These are phyloP conservation scores for Tenthredo livida DNA, from an alignment of 2,888 invertebrate species.

Conservation along the genomic window DNA sequence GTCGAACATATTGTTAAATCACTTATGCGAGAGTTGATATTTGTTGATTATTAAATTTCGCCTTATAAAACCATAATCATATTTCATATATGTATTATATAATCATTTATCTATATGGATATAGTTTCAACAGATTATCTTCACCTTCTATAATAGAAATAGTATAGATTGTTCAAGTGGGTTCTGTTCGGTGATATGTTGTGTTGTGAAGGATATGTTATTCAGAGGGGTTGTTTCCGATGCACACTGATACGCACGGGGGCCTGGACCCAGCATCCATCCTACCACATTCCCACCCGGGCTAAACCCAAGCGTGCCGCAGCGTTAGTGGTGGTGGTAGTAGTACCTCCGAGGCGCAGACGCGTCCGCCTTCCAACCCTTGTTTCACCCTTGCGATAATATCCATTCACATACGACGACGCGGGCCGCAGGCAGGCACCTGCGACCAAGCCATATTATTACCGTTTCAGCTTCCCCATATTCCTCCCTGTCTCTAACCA, in stretches of 20 bases:
- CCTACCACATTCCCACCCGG: constrained; percentile 63
- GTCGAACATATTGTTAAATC: not conserved
- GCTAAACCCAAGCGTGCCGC: constrained; percentile 57
- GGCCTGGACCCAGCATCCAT: constrained; percentile 63
- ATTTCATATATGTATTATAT: not conserved
- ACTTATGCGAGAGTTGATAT: not conserved
- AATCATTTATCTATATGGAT: too few species aligned
- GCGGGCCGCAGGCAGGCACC: constrained; percentile 30
- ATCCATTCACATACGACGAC: constrained; percentile 49
- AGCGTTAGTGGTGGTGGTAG: constrained; percentile 56
- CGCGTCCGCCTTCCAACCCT: constrained; percentile 42
- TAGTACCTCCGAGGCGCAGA: constrained; percentile 56
- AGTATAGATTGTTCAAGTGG: constrained; percentile 5
- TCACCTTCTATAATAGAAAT: not conserved
- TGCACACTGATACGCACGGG: constrained; percentile 66
- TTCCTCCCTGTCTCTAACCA: constrained; percentile 52
- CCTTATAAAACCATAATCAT: not conserved
- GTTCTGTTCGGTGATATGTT: constrained; percentile 52
- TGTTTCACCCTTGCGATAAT: constrained; percentile 47
- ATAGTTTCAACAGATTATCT: constrained; percentile 7
- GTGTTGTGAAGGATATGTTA: constrained; percentile 62
- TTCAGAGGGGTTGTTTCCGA: constrained; percentile 66
- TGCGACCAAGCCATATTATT: constrained; percentile 39
- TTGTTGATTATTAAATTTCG: too few species aligned
- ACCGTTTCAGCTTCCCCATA: constrained; percentile 50